phyloP scores from a whole-genome alignment of 2,113 vertebrate species.

The Elachura formosa region DNA sequence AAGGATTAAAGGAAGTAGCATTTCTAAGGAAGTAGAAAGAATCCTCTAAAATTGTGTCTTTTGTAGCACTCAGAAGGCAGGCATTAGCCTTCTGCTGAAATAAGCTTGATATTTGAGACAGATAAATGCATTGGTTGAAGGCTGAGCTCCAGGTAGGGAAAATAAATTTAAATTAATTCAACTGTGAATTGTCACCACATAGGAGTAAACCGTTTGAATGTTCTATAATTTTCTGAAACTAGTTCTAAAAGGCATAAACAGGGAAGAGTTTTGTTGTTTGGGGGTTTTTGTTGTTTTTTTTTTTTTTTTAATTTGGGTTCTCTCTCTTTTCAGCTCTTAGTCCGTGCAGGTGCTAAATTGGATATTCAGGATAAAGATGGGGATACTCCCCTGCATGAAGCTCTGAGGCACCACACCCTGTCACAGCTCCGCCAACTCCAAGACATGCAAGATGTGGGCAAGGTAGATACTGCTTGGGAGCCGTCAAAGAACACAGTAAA shows the following conservation, averaged over 20 bases:
- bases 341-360: constrained; percentile 95
- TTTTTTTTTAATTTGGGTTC: neutral
- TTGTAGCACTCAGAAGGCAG: neutral
- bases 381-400: constrained; percentile 96
- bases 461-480: constrained; percentile 96
- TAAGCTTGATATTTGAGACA: neutral
- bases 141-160: neutral
- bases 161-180: neutral
- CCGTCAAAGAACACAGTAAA: constrained; percentile 98
- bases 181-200: neutral
- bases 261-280: no score
- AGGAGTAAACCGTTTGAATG: neutral
- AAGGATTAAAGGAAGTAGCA: neutral
- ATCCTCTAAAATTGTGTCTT: neutral
- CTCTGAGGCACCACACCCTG: constrained; percentile 94
- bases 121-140: neutral
- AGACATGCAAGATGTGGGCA: constrained; percentile 99
- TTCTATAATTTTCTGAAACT: neutral
- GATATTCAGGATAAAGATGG: constrained; percentile 99
- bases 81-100: neutral
- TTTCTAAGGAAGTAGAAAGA: neutral
- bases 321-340: constrained; percentile 81
- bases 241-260: neutral
- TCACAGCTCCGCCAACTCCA: constrained; percentile 97
- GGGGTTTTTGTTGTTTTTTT: no score